Conservation (phyloP, 2,888 invertebrate species). For the Suillia variegata region DNA sequence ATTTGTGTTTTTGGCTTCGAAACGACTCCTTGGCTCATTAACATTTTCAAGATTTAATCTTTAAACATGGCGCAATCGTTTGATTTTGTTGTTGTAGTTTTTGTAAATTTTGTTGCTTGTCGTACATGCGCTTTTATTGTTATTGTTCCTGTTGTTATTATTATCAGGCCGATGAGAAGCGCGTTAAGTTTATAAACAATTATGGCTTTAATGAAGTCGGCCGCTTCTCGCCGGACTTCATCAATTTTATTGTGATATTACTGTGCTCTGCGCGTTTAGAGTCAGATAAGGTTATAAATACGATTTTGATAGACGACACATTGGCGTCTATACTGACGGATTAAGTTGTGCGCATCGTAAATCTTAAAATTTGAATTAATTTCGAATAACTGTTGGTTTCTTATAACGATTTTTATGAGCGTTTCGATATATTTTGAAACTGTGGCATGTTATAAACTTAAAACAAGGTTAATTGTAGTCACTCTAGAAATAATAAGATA, state of each 20-base stretch:
- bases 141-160: constrained; percentile 11
- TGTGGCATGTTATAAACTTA: too few relatives aligned
- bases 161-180: background rate
- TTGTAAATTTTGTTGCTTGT: constrained; percentile 48
- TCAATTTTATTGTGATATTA: background rate
- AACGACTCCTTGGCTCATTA: constrained; percentile 52
- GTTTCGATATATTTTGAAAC: too few relatives aligned
- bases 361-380: background rate
- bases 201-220: background rate
- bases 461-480: too few relatives aligned
- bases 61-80: constrained; percentile 49
- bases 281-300: background rate
- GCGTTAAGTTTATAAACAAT: constrained; percentile 12
- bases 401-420: too few relatives aligned
- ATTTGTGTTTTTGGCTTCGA: constrained; percentile 29
- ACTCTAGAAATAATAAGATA: too few relatives aligned
- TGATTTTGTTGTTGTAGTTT: constrained; percentile 25
- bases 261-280: background rate
- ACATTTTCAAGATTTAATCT: constrained; percentile 54
- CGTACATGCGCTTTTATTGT: constrained; percentile 51
- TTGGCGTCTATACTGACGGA: background rate
- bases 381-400: too few relatives aligned
- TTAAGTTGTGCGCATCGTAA: background rate
- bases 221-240: background rate
- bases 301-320: background rate